Conservation (phyloP, 2,797 vertebrate species). For the Clarias fuscus region DNA sequence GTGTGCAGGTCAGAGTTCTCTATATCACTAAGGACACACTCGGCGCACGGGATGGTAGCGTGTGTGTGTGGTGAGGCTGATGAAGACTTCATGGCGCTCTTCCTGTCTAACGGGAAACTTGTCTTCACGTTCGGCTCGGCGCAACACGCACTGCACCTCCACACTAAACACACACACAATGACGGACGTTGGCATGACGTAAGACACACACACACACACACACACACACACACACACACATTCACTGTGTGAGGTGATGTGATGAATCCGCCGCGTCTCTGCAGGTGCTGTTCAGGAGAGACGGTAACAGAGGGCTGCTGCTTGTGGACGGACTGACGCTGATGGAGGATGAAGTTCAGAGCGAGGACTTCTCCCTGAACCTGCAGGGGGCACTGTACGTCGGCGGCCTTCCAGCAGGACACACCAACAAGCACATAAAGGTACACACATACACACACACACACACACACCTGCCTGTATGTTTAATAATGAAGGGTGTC, state of each 20-base stretch:
- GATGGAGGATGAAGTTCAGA: conserved; percentile 75
- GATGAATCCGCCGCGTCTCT: background rate
- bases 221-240: background rate
- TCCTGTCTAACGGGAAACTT: conserved; percentile 84
- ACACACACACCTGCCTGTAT: background rate
- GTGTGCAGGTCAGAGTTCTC: conserved; percentile 84
- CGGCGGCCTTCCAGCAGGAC: conserved; percentile 87
- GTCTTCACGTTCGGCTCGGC: conserved; percentile 85
- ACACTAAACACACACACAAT: background rate
- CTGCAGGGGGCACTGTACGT: conserved; percentile 83
- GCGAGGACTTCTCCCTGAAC: conserved; percentile 69
- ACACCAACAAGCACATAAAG: conserved; percentile 86
- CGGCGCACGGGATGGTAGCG: conserved; percentile 89
- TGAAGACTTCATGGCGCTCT: conserved; percentile 86
- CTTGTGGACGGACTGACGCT: conserved; percentile 84
- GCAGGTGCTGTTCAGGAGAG: conserved; percentile 84
- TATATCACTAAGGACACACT: conserved; percentile 87
- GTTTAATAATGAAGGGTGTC: background rate
- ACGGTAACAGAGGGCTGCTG: conserved; percentile 79
- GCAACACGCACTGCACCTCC: conserved; percentile 62
- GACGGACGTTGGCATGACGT: too few species aligned
- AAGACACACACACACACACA: background rate
- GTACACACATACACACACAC: conserved; percentile 60
- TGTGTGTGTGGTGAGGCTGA: conserved; percentile 85
- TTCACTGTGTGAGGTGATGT: background rate